Percentiles rank a stretch among this genome's conserved stretches.
Conservation (phyloP, 1,140 invertebrate genomes). For the Zaprionus capensis region DNA sequence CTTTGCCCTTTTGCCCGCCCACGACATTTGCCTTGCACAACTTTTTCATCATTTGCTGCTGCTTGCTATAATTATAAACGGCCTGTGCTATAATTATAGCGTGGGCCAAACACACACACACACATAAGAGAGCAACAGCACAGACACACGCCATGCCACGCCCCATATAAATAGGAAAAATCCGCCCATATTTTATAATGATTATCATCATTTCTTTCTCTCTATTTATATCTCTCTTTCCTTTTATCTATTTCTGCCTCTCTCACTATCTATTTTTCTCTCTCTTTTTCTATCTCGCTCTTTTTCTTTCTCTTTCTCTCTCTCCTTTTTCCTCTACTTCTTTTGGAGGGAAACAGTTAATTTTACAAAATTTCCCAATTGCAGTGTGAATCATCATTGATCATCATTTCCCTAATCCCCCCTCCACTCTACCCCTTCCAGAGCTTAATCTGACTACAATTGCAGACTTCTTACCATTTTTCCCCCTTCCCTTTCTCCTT, state of each 20-base stretch:
- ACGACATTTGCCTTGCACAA: constrained; percentile 60
- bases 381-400: background rate
- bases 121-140: background rate
- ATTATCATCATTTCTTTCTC: background rate
- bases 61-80: constrained; percentile 74
- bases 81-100: constrained; percentile 74
- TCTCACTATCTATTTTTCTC: too few species aligned
- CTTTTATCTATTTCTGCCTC: too few species aligned
- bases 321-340: too few species aligned
- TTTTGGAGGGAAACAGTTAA: too few species aligned
- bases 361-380: background rate
- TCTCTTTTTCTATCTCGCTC: too few species aligned
- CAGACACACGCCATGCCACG: constrained; percentile 32
- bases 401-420: too few species aligned
- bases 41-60: constrained; percentile 38
- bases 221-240: background rate
- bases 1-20: constrained; percentile 25
- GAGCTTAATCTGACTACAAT: background rate
- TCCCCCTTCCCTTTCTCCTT: too few species aligned
- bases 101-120: constrained; percentile 56
- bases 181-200: constrained; percentile 1
- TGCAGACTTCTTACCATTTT: too few species aligned
- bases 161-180: constrained; percentile 68
- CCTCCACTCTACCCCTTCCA: too few species aligned
- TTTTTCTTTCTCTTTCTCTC: too few species aligned